Evolutionary conservation across 1,140 invertebrate genomes (phyloP), one percentile per base, ranked within the genome.

Genomic region (Melitaea cinxia): DNA sequence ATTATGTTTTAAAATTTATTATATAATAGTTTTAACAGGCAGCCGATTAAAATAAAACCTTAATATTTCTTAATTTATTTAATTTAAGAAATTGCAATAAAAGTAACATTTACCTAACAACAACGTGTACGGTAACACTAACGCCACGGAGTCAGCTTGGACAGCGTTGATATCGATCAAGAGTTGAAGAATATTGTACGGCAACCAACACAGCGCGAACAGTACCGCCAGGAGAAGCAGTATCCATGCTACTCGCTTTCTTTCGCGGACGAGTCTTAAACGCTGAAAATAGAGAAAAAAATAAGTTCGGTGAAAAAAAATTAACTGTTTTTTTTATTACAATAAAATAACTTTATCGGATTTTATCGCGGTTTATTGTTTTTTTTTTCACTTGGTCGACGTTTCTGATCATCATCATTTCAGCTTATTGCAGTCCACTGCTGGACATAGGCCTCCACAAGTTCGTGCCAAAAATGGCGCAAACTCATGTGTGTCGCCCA

Each of bases 121-220:
- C 21, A 93, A 78, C 6, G 92, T 88, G 58, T 93, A 93, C 0
- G 90, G 92, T 42, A 91, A 61, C 10, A 92, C 76, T 2, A 69
- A 50, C 7, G 77, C 81, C 10, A 85, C 82, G 0, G 85, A 81
- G 12, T 89, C 84, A 1, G 76, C 72, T 19, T 83, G 55, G 1
- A 85, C 82, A n/a, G 89, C 83, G 7, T 91, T 89, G 12, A 94
- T 91, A 75, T 95, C 94, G 10, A 94, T 73, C n/a, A 95, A 79
- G 7, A 96, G 89, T 59, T 92, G 93, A 5, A 95, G 84, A 4
- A 95, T 93, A 77, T 95, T 95, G 83, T 96, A 95, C 0, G 95
- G 95, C n/a, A 96, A 79, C 95, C 95, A 96, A 80, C 95, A 96
- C 1, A 94, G 74, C 0, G 95, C 95, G 80, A 96, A 96, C 0